Evolutionary conservation across 2,113 vertebrate species (phyloP).

Genomic region (Dasyprocta punctata): DNA sequence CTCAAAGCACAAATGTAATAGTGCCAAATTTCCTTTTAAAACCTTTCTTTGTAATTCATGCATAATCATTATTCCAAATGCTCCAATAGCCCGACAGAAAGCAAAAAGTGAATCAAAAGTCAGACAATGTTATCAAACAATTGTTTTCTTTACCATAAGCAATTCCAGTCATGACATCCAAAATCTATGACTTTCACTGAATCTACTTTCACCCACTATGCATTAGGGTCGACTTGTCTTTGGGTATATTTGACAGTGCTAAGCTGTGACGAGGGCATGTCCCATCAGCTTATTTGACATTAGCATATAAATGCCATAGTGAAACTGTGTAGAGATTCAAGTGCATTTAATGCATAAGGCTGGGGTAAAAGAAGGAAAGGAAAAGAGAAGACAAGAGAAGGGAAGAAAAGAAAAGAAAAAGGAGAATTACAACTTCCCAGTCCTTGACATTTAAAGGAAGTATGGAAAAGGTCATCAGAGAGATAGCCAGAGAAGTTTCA

Average conservation of each 20-base stretch:
- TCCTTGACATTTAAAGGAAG: neutral
- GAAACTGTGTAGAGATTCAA: neutral
- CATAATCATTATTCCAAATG: neutral
- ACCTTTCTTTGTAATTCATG: neutral
- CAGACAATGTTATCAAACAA: neutral
- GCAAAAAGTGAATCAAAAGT: neutral
- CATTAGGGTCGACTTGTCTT: neutral
- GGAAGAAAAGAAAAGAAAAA: neutral
- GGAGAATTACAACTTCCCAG: neutral
- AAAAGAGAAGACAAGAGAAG: no score
- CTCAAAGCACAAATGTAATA: conserved; percentile 5
- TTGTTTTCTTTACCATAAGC: neutral
- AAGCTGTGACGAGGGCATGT: neutral
- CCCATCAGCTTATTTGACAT: neutral
- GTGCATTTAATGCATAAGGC: neutral
- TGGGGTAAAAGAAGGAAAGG: neutral
- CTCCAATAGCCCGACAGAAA: neutral
- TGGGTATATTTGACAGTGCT: neutral
- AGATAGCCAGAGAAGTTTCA: neutral
- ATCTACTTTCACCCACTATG: neutral
- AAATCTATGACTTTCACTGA: neutral
- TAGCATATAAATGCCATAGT: neutral
- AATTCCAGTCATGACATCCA: neutral
- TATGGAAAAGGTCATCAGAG: neutral
- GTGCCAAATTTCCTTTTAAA: neutral